Evolutionary conservation across 2,113 vertebrate genomes (phyloP), one percentile per base, ranked within the genome.

Genomic region (Amphiprion ocellaris): DNA sequence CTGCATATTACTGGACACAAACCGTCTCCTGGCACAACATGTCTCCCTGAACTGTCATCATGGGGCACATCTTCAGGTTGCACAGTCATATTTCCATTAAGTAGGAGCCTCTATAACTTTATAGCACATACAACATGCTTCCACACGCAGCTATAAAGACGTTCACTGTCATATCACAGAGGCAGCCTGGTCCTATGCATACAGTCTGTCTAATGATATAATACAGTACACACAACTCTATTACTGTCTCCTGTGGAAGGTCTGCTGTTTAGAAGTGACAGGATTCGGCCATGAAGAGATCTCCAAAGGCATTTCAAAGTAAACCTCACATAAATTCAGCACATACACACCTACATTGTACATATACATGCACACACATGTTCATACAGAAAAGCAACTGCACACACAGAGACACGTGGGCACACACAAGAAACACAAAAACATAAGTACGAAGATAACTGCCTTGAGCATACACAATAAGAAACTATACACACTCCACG

Each of bases 291-390:
- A 79, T 80, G 69, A 85, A 82, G 63, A 59, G 55, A 72, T 90
- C 81, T 90, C 88, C 60, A 63, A 55, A 77, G 84, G 72, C 79
- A 68, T 44, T 80, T 90, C 64, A 89, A 82, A 87, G 74, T 75
- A 61, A 81, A 81, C 47, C 68, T 59, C 80, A 74, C 67, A 21
- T 19, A 54, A 14, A 73, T 50, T 58, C 8, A 37, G 33, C 33
- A 37, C 33, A 30, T 30, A 55, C 55, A 72, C 60, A 46, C 30
- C 62, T 23, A 10, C 54, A 60, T 17, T 65, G 23, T n/a, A 65
- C 10, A 19, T 17, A 71, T 39, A 12, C 23, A 63, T 21, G 15
- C 30, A 24, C 41, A 56, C 8, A 53, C 6, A 53, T 54, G 68
- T 52, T 28, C 6, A 49, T 5, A 49, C 10, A 3, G 0, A 9